phyloP scores from a whole-genome alignment of 1,140 invertebrate genomes.

The Mycetomoellerius zeteki region DNA sequence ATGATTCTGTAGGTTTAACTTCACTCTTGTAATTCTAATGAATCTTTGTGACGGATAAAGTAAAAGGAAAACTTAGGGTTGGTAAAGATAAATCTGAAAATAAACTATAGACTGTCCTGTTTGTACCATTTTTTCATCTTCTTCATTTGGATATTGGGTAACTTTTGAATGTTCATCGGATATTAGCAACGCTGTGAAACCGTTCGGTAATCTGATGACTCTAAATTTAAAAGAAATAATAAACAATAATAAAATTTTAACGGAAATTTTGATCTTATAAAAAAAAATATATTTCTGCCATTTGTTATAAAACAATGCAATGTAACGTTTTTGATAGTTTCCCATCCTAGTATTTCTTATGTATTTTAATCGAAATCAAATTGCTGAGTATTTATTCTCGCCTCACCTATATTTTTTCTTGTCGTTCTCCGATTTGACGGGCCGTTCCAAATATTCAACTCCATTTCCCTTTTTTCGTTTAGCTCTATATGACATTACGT shows the following conservation, averaged over 20 bases:
- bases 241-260: neutral
- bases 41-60: no score
- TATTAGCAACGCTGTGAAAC: conserved; percentile 90
- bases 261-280: neutral
- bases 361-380: neutral
- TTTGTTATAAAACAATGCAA: neutral
- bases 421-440: conserved; percentile 88
- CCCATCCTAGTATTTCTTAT: neutral
- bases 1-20: neutral
- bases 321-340: neutral
- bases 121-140: conserved; percentile 84
- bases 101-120: neutral
- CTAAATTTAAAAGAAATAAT: conserved; percentile 81
- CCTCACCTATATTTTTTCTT: conserved; percentile 88
- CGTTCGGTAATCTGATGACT: conserved; percentile 90
- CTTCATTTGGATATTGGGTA: conserved; percentile 60
- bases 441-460: conserved; percentile 81
- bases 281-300: neutral
- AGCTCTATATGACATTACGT: neutral
- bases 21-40: neutral
- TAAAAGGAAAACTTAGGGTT: neutral
- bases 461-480: no score
- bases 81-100: neutral
- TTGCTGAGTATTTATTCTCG: no score
- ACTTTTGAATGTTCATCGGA: conserved; percentile 86